Conservation (phyloP, 2,113 vertebrate genomes). For the Albula glossodonta region DNA sequence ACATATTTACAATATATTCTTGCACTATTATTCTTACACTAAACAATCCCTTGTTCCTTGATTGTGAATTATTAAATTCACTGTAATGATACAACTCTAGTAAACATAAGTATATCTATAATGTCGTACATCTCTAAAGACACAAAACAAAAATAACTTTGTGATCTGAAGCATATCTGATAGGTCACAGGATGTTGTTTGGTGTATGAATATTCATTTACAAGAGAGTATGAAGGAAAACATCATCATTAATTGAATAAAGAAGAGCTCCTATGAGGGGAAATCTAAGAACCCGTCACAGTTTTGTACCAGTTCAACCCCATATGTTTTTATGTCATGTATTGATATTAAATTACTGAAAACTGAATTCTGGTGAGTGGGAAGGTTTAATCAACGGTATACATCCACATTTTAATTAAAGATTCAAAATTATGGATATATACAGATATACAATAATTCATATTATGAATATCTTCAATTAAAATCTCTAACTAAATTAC, state of each 20-base stretch:
- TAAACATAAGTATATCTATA: no score
- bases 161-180: conserved; percentile 56
- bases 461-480: no score
- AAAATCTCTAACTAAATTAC: background rate
- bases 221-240: conserved; percentile 78
- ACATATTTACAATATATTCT: no score
- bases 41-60: no score
- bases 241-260: conserved; percentile 80
- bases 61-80: no score
- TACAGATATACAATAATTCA: no score
- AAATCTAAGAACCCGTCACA: conserved; percentile 51
- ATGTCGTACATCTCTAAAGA: no score
- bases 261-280: conserved; percentile 70
- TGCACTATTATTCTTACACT: no score
- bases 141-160: background rate
- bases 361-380: conserved; percentile 9
- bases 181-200: conserved; percentile 52
- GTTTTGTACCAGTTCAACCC: background rate
- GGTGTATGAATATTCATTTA: conserved; percentile 71
- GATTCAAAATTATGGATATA: no score
- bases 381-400: no score
- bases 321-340: background rate
- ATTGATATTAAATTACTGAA: background rate
- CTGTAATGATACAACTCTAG: no score
- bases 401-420: no score